A percentile compares a stretch with the other conserved stretches of the same genome.
phyloP scores from a whole-genome alignment of 2,888 invertebrate species.

The Apotomis turbidana region DNA sequence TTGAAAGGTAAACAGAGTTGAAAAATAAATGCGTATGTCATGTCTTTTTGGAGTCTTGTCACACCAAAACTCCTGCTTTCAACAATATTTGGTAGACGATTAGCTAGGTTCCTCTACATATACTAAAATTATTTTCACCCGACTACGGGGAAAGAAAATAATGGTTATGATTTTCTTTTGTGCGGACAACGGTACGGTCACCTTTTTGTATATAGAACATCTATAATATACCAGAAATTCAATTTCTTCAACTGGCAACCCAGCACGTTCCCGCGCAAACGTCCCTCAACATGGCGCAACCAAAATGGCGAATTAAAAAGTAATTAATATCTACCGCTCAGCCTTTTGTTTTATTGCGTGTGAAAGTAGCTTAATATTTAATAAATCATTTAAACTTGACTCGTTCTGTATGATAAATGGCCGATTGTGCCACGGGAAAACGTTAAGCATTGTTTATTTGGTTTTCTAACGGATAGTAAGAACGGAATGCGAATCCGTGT shows the following conservation, averaged over 20 bases:
- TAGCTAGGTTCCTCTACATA: too few species aligned
- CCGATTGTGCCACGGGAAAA: conserved; percentile 47
- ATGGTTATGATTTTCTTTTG: neutral
- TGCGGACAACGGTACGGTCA: too few species aligned
- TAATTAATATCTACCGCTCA: conserved; percentile 71
- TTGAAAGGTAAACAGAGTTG: too few species aligned
- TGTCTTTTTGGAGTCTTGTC: too few species aligned
- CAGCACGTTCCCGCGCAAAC: conserved; percentile 55
- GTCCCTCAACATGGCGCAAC: conserved; percentile 61
- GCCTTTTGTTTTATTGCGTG: conserved; percentile 69
- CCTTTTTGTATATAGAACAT: neutral
- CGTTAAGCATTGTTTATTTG: conserved; percentile 22
- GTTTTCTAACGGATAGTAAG: conserved; percentile 9
- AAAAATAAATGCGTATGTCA: too few species aligned
- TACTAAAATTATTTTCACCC: too few species aligned
- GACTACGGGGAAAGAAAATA: too few species aligned
- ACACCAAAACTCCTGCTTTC: too few species aligned
- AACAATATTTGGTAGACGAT: too few species aligned
- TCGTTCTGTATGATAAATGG: conserved; percentile 52
- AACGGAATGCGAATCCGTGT: neutral
- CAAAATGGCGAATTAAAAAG: conserved; percentile 78
- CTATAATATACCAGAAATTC: neutral
- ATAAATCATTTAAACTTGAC: conserved; percentile 60
- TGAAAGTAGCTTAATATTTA: conserved; percentile 67
- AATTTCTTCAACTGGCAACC: conserved; percentile 29